Evolutionary conservation across 2,113 vertebrate genomes (phyloP), one percentile per base, ranked within the genome.

Genomic region (Falcunculus frontatus): DNA sequence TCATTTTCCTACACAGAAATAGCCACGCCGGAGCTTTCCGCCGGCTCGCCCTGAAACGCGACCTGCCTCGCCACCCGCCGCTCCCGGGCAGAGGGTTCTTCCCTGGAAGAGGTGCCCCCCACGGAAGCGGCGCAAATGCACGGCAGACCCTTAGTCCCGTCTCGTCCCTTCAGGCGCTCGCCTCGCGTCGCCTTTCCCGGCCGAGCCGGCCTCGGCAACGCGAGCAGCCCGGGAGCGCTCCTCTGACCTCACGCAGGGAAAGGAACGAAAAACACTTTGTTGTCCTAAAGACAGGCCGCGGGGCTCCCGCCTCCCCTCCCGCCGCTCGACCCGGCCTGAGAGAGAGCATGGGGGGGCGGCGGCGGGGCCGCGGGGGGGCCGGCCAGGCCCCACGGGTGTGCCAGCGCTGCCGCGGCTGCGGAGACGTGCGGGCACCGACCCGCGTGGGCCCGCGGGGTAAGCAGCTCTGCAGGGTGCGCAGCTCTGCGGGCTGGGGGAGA

Each of bases 1-100:
- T 84, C 53, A 62, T 95, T 95, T 93, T 80, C 52, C 75, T 84
- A 81, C 27, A 86, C n/a, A 84, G 60, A 90, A 87, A 81, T 57
- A 86, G 32, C 44, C 14, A 25, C 25, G 15, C 39, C 41, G 16
- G 46, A 49, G 33, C 41, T 86, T 21, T 30, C 39, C 35, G 13
- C 77, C 32, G 19, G 7, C 30, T 77, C 17, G 13, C 67, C 19
- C 41, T 25, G 41, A 56, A 49, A 10, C 2, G 55, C n/a, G 16
- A 13, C 7, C 20, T 5, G 17, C 42, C 26, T 35, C 6, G 22
- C 5, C 27, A 39, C 8, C 42, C 17, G 6, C 13, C 7, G 13
- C 44, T 5, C 4, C 18, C 7, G n/a, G 13, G 9, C 1, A 14
- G 10, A 23, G 60, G 23, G 8, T 2, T 22, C 27, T 35, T 56